A percentile compares a stretch with the other conserved stretches of the same genome.
These are phyloP conservation scores for Epinephelus cyanopodus DNA, from an alignment of 2,113 vertebrate species.

Conservation along the genomic window DNA sequence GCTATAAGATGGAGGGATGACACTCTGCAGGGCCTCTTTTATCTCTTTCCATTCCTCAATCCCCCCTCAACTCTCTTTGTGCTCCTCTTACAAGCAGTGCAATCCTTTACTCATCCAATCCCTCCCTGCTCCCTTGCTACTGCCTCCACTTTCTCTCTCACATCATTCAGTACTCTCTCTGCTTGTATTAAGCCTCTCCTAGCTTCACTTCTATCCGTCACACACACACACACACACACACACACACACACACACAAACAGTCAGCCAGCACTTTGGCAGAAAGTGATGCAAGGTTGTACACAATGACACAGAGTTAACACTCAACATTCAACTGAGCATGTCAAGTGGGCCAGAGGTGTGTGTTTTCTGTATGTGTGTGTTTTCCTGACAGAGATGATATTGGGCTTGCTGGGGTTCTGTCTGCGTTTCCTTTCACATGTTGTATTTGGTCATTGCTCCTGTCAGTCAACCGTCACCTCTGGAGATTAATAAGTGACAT, in stretches of 20 bases:
- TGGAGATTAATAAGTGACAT: constrained; percentile 81
- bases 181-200: constrained; percentile 10
- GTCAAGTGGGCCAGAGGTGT: constrained; percentile 34
- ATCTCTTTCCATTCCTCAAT: constrained; percentile 31
- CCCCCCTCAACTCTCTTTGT: constrained; percentile 20
- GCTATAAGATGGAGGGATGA: constrained; percentile 39
- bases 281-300: constrained; percentile 13
- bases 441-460: constrained; percentile 63
- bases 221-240: background rate
- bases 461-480: constrained; percentile 71
- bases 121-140: constrained; percentile 4
- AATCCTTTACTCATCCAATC: constrained; percentile 13
- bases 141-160: constrained; percentile 7
- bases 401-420: constrained; percentile 35
- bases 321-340: constrained; percentile 28
- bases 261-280: background rate
- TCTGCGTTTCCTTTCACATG: constrained; percentile 66
- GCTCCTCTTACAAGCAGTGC: background rate
- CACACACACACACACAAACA: background rate
- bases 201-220: background rate
- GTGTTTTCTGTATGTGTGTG: constrained; percentile 1
- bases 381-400: constrained; percentile 11
- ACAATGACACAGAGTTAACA: constrained; percentile 29
- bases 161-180: background rate
- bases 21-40: constrained; percentile 42